These are phyloP conservation scores for Astur gentilis DNA, from an alignment of 2,113 vertebrate species.

Conservation along the genomic window DNA sequence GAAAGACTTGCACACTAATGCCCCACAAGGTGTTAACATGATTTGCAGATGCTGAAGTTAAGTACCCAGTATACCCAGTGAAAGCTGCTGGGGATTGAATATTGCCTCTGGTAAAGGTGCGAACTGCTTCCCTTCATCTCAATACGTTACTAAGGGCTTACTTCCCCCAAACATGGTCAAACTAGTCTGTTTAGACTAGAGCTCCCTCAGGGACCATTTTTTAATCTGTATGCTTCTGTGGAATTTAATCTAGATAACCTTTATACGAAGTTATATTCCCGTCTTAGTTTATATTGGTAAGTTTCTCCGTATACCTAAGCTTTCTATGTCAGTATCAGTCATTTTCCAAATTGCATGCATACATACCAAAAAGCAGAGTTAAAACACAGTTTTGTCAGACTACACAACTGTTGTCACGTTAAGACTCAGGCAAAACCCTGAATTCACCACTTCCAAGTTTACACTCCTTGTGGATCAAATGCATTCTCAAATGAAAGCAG, in stretches of 20 bases:
- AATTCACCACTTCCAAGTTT: neutral
- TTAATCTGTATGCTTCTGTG: neutral
- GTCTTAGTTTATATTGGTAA: neutral
- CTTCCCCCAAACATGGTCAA: neutral
- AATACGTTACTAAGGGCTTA: neutral
- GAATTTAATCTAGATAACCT: neutral
- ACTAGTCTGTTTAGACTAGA: neutral
- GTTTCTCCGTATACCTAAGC: neutral
- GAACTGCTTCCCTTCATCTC: neutral
- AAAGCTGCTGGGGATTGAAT: neutral
- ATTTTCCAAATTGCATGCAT: neutral
- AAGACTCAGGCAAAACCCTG: neutral
- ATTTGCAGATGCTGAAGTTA: neutral
- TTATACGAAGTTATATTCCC: neutral
- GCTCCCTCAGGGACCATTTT: neutral
- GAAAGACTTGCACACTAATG: neutral
- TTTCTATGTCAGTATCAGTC: neutral
- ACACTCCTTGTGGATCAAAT: neutral
- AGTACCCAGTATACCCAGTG: neutral
- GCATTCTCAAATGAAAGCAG: slow-evolving; percentile 9
- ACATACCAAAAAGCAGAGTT: neutral
- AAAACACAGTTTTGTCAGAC: neutral
- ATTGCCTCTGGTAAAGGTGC: slow-evolving; percentile 2
- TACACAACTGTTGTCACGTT: neutral
- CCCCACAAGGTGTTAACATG: neutral